phyloP scores from a whole-genome alignment of 2,888 invertebrate genomes.

The Rhorus exstirpatorius region DNA sequence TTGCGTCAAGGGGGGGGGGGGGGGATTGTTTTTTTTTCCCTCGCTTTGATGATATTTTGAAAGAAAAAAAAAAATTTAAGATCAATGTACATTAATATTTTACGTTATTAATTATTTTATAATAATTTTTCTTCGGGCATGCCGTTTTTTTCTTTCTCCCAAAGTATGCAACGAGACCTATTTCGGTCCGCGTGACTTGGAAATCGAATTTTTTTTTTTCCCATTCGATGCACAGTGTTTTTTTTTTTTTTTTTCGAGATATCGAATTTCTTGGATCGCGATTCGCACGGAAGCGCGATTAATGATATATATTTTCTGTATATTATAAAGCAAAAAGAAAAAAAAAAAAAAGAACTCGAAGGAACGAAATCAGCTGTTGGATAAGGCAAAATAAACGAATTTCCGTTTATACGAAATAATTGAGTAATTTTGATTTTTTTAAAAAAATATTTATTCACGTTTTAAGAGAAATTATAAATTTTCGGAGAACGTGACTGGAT shows the following conservation, averaged over 20 bases:
- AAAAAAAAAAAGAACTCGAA: conserved; percentile 22
- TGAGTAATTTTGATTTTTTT: not conserved
- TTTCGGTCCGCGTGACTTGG: too few species aligned
- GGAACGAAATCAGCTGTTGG: too few species aligned
- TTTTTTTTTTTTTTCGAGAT: conserved; percentile 38
- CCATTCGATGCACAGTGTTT: conserved; percentile 43
- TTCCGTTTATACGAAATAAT: conserved; percentile 40
- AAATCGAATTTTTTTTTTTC: conserved; percentile 12
- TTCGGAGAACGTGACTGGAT: not conserved
- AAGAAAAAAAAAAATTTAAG: not conserved
- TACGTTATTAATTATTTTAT: conserved; percentile 54
- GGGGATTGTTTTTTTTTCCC: conserved; percentile 28
- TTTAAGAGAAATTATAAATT: not conserved
- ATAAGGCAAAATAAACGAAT: conserved; percentile 57
- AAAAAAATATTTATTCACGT: conserved; percentile 35
- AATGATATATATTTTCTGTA: conserved; percentile 64
- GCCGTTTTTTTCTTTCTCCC: too few species aligned
- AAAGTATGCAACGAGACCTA: too few species aligned
- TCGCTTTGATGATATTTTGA: conserved; percentile 47
- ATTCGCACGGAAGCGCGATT: conserved; percentile 46
- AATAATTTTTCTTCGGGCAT: conserved; percentile 1
- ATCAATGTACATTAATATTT: not conserved
- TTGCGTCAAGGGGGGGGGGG: too few species aligned
- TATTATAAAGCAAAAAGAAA: conserved; percentile 35
- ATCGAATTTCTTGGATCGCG: conserved; percentile 28